Percentiles rank a stretch among this genome's conserved stretches.
These are phyloP conservation scores for Bursaphelenchus okinawaensis DNA, from an alignment of 2,888 invertebrate genomes.

Conservation along the genomic window DNA sequence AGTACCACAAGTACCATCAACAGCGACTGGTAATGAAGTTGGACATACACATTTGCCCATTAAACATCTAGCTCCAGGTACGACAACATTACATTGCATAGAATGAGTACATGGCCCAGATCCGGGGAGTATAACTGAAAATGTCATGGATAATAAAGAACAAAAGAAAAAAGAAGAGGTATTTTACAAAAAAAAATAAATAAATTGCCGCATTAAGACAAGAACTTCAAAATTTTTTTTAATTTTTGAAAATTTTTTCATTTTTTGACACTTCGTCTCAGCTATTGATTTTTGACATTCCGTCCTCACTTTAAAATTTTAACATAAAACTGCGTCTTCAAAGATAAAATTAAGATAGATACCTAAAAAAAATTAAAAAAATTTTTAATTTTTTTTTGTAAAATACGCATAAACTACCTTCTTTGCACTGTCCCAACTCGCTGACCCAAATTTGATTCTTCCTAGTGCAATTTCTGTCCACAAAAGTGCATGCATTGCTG, in stretches of 20 bases:
- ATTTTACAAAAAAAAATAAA: no score
- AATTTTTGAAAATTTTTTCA: no score
- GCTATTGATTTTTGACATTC: no score
- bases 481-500: constrained; percentile 52
- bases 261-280: no score
- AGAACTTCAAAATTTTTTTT: no score
- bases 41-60: constrained; percentile 55
- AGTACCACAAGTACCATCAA: constrained; percentile 57
- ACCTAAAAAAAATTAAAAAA: neutral
- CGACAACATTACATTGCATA: constrained; percentile 54
- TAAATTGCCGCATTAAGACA: no score
- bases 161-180: no score
- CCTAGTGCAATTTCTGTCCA: constrained; percentile 51
- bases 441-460: constrained; percentile 56
- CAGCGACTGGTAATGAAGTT: constrained; percentile 45
- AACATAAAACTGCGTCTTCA: no score
- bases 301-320: no score
- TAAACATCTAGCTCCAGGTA: constrained; percentile 40
- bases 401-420: constrained; percentile 45
- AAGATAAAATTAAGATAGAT: no score
- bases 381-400: neutral
- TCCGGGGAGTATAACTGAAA: constrained; percentile 56
- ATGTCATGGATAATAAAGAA: no score
- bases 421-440: constrained; percentile 56
- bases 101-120: constrained; percentile 53